A percentile compares a stretch with the other conserved stretches of the same genome.
Conservation (phyloP, 2,797 vertebrate genomes). For the Parauchenoglanis punctatus region DNA sequence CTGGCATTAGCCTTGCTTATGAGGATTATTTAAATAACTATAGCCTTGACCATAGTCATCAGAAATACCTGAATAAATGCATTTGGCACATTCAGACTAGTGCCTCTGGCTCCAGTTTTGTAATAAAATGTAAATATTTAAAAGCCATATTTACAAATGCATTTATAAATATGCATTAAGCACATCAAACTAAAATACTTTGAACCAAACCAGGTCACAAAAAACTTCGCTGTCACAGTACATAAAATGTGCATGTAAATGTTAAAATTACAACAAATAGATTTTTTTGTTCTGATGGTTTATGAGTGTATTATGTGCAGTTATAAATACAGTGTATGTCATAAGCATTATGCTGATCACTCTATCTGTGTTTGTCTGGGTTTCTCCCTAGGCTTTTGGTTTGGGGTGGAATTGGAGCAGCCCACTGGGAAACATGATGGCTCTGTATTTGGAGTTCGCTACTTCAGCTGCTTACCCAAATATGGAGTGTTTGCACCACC, state of each 20-base stretch:
- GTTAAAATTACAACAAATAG: background rate
- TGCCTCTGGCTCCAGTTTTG: background rate
- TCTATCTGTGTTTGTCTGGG: conserved; percentile 9
- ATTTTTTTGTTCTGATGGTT: background rate
- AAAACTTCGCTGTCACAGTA: background rate
- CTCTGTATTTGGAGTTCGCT: conserved; percentile 90
- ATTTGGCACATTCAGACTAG: background rate
- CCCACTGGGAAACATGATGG: conserved; percentile 91
- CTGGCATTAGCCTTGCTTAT: background rate
- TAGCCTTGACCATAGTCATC: background rate
- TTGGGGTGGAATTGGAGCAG: conserved; percentile 88
- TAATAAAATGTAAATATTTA: too few species aligned
- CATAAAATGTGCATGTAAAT: background rate
- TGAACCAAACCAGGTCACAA: background rate
- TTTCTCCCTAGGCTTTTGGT: conserved; percentile 84
- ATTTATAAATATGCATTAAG: background rate
- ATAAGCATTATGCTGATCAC: background rate
- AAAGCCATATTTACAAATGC: background rate
- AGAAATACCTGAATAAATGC: background rate
- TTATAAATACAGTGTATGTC: background rate
- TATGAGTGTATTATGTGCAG: background rate
- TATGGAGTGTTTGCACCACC: conserved; percentile 92
- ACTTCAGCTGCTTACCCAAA: conserved; percentile 87
- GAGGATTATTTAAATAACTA: background rate
- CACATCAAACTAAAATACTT: background rate